Evolutionary conservation across 2,888 invertebrate species (phyloP).

Genomic region (Andrena camellia): DNA sequence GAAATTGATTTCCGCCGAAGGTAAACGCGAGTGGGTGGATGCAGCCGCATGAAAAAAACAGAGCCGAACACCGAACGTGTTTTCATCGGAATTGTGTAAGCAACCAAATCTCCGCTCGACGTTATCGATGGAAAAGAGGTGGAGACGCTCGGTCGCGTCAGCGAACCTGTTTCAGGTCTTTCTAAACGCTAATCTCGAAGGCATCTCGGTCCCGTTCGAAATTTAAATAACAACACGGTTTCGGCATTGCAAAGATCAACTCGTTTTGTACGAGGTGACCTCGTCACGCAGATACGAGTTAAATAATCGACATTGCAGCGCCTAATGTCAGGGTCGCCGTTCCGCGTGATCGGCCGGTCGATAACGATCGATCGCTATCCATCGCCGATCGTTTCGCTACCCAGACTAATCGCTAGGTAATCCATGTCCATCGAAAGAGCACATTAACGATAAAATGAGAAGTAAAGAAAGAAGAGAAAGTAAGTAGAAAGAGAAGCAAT

Average conservation of each 20-base stretch:
- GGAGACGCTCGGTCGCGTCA: not conserved
- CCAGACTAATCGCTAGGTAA: too few species aligned
- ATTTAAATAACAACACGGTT: conserved; percentile 48
- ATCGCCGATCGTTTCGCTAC: not conserved
- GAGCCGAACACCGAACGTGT: not conserved
- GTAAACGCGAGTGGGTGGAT: not conserved
- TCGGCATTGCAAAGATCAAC: conserved; percentile 4
- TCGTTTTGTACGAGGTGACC: conserved; percentile 29
- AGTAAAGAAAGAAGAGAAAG: too few species aligned
- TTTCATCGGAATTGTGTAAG: not conserved
- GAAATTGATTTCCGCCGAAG: not conserved
- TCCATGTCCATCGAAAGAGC: not conserved
- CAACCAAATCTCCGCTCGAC: not conserved
- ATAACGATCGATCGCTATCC: conserved; percentile 4
- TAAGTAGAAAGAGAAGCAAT: too few species aligned
- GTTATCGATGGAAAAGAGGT: not conserved
- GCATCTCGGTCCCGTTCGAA: conserved; percentile 3
- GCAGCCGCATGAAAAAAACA: not conserved
- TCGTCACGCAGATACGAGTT: conserved; percentile 36
- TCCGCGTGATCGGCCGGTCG: conserved; percentile 6
- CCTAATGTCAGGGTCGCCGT: conserved; percentile 61
- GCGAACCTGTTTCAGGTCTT: conserved; percentile 24
- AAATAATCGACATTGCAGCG: conserved; percentile 41
- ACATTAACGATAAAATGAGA: not conserved
- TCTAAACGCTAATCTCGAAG: conserved; percentile 39